Base-by-base conservation (phyloP, 2,113 vertebrate species). In the Corythornis cristatus region DNA sequence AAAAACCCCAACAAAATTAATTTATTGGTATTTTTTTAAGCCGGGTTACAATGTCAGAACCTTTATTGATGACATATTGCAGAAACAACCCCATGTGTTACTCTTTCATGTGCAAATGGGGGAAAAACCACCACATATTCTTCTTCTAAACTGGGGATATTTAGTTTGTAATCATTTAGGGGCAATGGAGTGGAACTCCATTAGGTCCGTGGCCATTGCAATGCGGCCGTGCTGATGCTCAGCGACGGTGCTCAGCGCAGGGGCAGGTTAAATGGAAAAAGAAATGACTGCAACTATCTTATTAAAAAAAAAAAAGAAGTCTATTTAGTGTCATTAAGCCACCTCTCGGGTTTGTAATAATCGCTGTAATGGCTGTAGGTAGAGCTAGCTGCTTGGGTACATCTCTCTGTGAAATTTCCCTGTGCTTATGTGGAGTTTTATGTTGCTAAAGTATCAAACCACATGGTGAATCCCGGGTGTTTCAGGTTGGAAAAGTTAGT, bases 111-210 rank as follows among this genome's bases (percentile, higher is more conserved):
- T 58, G 90, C 48, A 90, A 37, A 65, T 23, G 50, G 83, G 51
- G 20, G 77, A 86, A 85, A 88, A 58, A 11, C 3, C 23, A 17
- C 8, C 31, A 62, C 25, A 19, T 42, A 25, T 35, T 51, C 50
- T 8, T 83, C 48, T 84, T 57, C 62, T 72, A 23, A 79, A 79
- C 16, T 6, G 43, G 45, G 70, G 46, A 31, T 90, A 26, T 91
- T 35, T 54, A n/a, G 42, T 85, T 80, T 93, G 80, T 43, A 77
- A 77, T 89, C 77, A 78, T 37, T 68, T 65, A 54, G 77, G 89
- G 67, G 90, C 86, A 28, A 64, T 84, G 83, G 25, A 37, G 64
- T 79, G 86, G 88, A 94, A 65, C 86, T 83, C 80, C 62, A 29
- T 72, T 11, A 65, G 87, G 50, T 19, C 35, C 3, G 2, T 6